Conservation (phyloP, 92 coral and sea anemone genomes). For the Porites lobata region DNA sequence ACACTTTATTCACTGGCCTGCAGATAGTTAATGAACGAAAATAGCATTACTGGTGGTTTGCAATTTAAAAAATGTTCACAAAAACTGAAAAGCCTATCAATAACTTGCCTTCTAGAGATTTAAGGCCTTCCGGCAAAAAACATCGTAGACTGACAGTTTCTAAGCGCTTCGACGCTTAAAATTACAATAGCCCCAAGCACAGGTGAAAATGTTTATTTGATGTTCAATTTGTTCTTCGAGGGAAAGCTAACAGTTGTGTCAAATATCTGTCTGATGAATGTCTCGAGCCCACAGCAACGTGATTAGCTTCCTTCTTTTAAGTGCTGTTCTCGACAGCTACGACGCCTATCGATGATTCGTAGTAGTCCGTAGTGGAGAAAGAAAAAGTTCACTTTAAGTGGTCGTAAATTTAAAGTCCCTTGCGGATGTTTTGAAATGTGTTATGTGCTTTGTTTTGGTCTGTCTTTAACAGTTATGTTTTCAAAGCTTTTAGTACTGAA, state of each 20-base stretch:
- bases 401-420: background rate
- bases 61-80: background rate
- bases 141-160: background rate
- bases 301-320: background rate
- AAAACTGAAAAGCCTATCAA: background rate
- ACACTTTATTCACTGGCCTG: background rate
- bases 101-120: background rate
- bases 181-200: background rate
- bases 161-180: background rate
- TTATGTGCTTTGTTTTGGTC: too few species aligned
- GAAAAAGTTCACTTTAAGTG: background rate
- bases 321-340: background rate
- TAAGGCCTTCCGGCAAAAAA: background rate
- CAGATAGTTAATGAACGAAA: background rate
- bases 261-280: constrained; percentile 15
- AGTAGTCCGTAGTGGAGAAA: background rate
- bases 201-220: constrained; percentile 29
- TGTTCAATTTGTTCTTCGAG: constrained; percentile 3
- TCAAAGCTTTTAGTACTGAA: background rate
- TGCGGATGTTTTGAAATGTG: background rate
- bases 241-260: constrained; percentile 19
- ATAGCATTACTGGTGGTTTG: background rate
- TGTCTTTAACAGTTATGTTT: background rate
- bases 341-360: background rate
- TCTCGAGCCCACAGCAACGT: background rate